Evolutionary conservation across 2,888 invertebrate genomes (phyloP), one percentile per base, ranked within the genome.

Genomic region (Litoditis marina): DNA sequence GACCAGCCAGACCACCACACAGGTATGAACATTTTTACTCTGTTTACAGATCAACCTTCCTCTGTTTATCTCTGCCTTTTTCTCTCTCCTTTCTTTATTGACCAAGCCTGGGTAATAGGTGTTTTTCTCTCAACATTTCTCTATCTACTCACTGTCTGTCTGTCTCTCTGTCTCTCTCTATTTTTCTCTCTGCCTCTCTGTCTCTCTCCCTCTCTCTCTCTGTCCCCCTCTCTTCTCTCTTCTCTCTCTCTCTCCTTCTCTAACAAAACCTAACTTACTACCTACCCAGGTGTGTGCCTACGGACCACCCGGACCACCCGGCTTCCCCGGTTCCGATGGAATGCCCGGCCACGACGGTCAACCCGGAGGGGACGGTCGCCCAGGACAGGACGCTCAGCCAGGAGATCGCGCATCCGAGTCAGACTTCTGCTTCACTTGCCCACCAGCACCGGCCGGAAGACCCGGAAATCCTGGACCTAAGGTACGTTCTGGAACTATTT

Each of bases 341-440:
- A 13, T n/a, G n/a, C 62, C 62, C 34, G 62, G 62, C 22, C 27
- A 57, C 13, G 62, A 56, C 28, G 62, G 56, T 27, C 27, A 34
- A 16, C 57, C 57, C 27, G 57, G 62, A n/a, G 19, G 30, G 8
- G 56, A 56, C 30, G 62, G 62, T 16, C 56, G 57, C 11, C 62
- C 56, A 27, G 62, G 62, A 32, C 31, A 50, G n/a, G 62, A 62
- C 28, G 62, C 62, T 7, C 36, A 39, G 13, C 57, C 57, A 16
- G 54, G 64, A 53, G 66, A 63, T 39, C 51, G 63, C 31, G 71
- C 73, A 51, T 64, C 66, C 36, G 67, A 68, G 42, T 67, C 56
- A 32, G 71, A 73, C 50, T 73, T 71, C 68, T 73, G 74, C 65
- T 74, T 74, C 70, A 72, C 66, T 47, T 71, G 77, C 65, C 68